Conservation (phyloP, 2,113 vertebrate species). For the Cettia cetti region DNA sequence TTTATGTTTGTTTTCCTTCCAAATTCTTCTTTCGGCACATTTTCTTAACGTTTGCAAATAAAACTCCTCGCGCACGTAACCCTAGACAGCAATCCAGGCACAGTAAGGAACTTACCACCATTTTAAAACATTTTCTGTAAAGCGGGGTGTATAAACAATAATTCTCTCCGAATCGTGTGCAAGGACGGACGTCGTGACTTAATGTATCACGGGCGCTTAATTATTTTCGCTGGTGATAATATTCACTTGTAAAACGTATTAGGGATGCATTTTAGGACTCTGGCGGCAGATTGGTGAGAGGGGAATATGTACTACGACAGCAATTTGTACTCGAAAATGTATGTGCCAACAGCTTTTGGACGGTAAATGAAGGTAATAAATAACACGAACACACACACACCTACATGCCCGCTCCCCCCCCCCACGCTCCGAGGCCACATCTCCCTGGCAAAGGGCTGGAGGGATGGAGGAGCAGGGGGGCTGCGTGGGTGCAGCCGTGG, state of each 20-base stretch:
- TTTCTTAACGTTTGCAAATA: neutral
- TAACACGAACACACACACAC: conserved; percentile 20
- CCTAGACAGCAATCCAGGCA: neutral
- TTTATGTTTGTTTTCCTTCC: neutral
- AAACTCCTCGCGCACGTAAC: neutral
- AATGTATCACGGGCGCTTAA: neutral
- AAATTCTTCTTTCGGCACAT: neutral
- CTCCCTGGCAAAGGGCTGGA: neutral
- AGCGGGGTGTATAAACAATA: neutral
- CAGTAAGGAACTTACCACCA: neutral
- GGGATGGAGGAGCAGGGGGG: neutral
- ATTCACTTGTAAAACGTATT: conserved; percentile 19
- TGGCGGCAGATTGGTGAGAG: conserved; percentile 19
- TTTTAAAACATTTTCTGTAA: neutral
- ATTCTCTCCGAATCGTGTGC: neutral
- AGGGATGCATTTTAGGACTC: conserved; percentile 19
- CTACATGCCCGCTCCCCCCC: neutral
- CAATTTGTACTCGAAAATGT: conserved; percentile 64
- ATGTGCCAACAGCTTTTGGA: conserved; percentile 60
- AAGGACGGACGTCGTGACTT: neutral
- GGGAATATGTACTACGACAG: conserved; percentile 23
- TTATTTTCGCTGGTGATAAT: conserved; percentile 40
- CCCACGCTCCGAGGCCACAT: neutral
- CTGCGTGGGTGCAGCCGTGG: neutral
- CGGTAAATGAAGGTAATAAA: conserved; percentile 59